phyloP scores from a whole-genome alignment of 1,140 invertebrate species.

The Megalonaias nervosa region DNA sequence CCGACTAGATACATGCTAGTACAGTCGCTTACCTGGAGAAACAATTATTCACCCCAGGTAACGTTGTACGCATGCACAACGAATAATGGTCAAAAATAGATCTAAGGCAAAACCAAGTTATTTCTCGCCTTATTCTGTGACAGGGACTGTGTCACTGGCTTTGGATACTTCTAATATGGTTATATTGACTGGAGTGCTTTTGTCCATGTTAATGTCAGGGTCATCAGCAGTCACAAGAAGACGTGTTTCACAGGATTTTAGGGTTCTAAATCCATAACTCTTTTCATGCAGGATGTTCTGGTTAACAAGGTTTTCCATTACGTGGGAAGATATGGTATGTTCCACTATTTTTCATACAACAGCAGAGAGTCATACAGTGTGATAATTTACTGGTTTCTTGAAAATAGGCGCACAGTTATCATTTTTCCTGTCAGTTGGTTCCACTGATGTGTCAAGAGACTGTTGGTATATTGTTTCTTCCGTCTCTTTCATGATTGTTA shows the following conservation, averaged over 20 bases:
- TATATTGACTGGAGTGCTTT: slow-evolving; percentile 16
- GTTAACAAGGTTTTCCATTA: slow-evolving; percentile 29
- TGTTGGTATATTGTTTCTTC: neutral
- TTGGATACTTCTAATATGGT: slow-evolving; percentile 35
- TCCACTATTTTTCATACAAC: slow-evolving; percentile 19
- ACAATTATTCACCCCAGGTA: no score
- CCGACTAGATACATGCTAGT: no score
- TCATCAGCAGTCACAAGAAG: slow-evolving; percentile 23
- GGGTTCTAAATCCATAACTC: slow-evolving; percentile 33
- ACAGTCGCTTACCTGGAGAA: no score
- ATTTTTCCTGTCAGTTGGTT: slow-evolving; percentile 11
- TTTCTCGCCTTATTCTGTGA: no score
- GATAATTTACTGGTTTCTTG: slow-evolving; percentile 17
- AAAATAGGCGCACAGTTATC: slow-evolving; percentile 7
- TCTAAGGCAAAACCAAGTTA: no score
- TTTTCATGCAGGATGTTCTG: slow-evolving; percentile 25
- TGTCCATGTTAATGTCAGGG: slow-evolving; percentile 9
- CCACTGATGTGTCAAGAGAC: neutral
- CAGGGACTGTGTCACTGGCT: slow-evolving; percentile 42
- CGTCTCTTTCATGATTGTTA: neutral
- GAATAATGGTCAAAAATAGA: no score
- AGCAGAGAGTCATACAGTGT: slow-evolving; percentile 5
- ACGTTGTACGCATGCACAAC: no score
- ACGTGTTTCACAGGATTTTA: slow-evolving; percentile 35
- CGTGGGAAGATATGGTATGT: slow-evolving; percentile 10